Evolutionary conservation across 2,797 vertebrate genomes (phyloP).

Genomic region (Gymnoscopelus microlampas): DNA sequence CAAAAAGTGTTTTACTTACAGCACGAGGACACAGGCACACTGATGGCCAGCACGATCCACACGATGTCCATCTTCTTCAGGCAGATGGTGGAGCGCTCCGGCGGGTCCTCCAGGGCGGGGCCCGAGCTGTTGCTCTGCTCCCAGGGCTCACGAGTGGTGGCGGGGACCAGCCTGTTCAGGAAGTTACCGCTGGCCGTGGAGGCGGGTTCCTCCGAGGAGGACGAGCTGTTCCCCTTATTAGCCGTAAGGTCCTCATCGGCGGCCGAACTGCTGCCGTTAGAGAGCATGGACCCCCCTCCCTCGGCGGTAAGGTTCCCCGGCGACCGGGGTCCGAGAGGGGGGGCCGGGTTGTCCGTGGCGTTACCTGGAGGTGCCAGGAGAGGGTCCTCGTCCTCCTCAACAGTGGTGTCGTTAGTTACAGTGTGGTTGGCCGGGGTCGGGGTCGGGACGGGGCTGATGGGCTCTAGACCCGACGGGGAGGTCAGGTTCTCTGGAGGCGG

Average conservation of each 20-base stretch:
- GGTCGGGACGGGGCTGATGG: conserved; percentile 25
- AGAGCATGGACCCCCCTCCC: conserved; percentile 54
- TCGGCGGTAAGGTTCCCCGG: conserved; percentile 43
- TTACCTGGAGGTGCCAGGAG: conserved; percentile 24
- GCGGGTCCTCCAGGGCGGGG: conserved; percentile 82
- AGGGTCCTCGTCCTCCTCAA: conserved; percentile 16
- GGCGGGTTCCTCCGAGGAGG: conserved; percentile 81
- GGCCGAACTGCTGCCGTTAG: conserved; percentile 56
- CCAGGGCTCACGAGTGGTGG: conserved; percentile 86
- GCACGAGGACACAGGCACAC: conserved; percentile 94
- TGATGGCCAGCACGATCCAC: conserved; percentile 97
- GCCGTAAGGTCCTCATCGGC: conserved; percentile 43
- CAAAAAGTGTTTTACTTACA: conserved; percentile 82
- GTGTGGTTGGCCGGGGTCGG: conserved; percentile 22
- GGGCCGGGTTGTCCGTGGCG: conserved; percentile 39
- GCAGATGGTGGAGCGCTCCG: conserved; percentile 89
- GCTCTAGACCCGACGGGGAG: conserved; percentile 49
- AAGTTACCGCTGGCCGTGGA: conserved; percentile 88
- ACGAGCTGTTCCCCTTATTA: conserved; percentile 62
- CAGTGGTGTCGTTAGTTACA: conserved; percentile 11
- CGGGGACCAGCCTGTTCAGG: conserved; percentile 89
- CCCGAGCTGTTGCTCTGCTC: conserved; percentile 87
- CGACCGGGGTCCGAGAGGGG: not conserved
- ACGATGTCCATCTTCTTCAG: conserved; percentile 95
- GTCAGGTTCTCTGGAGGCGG: conserved; percentile 53